Evolutionary conservation across 1,140 invertebrate genomes (phyloP).

Genomic region (Tribolium madens): DNA sequence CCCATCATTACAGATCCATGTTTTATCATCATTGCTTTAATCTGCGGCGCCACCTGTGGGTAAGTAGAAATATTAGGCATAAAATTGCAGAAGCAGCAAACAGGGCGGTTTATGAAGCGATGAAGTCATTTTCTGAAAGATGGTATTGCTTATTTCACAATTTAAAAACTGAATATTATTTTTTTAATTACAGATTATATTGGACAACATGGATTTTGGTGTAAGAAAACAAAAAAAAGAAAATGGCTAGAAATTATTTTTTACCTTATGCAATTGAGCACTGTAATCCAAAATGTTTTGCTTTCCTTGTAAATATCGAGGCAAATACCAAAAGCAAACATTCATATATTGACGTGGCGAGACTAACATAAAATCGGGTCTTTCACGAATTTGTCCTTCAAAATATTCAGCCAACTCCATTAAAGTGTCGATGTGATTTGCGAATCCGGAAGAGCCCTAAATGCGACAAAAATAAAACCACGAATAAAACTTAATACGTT

Average conservation of each 20-base stretch:
- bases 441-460: conserved; percentile 68
- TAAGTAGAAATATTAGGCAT: conserved; percentile 65
- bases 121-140: background rate
- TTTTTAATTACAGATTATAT: too few relatives aligned
- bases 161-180: too few relatives aligned
- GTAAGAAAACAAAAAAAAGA: too few relatives aligned
- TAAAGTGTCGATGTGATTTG: conserved; percentile 70
- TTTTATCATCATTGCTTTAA: conserved; percentile 78
- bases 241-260: conserved; percentile 7
- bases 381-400: conserved; percentile 63
- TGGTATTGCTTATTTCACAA: too few relatives aligned
- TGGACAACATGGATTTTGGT: too few relatives aligned
- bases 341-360: conserved; percentile 75
- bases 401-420: conserved; percentile 67
- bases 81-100: background rate
- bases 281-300: conserved; percentile 66
- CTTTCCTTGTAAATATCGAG: conserved; percentile 68
- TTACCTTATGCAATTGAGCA: conserved; percentile 67
- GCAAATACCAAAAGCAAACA: conserved; percentile 81
- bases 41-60: conserved; percentile 74
- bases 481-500: background rate
- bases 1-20: conserved; percentile 78
- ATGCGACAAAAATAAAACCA: conserved; percentile 53
- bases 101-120: background rate
- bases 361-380: conserved; percentile 67